Evolutionary conservation across 2,113 vertebrate genomes (phyloP).

Genomic region (Myocastor coypus): DNA sequence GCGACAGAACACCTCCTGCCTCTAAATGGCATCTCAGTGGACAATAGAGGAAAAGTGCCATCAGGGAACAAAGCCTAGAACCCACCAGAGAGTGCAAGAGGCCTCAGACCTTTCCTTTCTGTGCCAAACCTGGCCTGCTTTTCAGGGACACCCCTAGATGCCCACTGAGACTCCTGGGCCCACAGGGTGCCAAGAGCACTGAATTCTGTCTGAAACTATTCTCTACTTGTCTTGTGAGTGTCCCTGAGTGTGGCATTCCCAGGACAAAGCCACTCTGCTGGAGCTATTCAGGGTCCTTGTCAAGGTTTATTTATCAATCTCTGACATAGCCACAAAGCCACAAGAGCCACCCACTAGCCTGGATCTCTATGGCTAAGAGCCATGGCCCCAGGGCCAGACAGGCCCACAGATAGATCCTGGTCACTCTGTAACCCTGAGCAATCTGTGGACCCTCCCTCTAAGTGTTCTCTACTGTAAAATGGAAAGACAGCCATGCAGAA

Average conservation of each 20-base stretch:
- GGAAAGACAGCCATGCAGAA: not conserved
- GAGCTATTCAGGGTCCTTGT: not conserved
- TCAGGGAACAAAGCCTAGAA: not conserved
- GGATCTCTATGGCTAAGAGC: not conserved
- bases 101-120: not conserved
- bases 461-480: not conserved
- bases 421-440: not conserved
- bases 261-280: not conserved
- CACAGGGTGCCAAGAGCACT: too few species aligned
- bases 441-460: not conserved
- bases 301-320: not conserved
- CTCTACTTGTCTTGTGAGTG: fast-evolving
- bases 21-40: not conserved
- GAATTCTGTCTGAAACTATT: not conserved
- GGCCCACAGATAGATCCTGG: not conserved
- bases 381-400: not conserved
- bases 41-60: not conserved
- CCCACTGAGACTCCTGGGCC: not conserved
- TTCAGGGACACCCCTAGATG: not conserved
- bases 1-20: not conserved
- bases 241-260: not conserved
- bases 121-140: not conserved
- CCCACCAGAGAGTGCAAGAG: not conserved
- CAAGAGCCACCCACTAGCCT: not conserved
- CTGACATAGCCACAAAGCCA: not conserved